phyloP scores from a whole-genome alignment of 1,140 invertebrate genomes.

The Sminthurides bifidus region DNA sequence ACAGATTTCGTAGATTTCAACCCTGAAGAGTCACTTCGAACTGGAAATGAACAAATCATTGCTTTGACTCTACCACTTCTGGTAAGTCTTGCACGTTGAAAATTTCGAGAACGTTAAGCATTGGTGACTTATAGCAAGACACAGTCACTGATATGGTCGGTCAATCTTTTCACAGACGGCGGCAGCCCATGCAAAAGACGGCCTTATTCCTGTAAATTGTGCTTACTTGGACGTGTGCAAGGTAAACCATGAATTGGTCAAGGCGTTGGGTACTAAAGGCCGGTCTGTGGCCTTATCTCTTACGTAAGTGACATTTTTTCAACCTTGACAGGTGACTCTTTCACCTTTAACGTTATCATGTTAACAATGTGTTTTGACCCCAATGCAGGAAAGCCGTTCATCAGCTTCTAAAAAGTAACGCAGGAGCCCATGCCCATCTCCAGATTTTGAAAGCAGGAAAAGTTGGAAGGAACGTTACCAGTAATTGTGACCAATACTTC shows the following conservation, averaged over 20 bases:
- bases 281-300: background rate
- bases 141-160: background rate
- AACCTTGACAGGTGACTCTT: no score
- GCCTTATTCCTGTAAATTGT: background rate
- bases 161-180: slow-evolving; percentile 1
- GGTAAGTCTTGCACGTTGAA: background rate
- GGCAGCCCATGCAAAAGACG: slow-evolving; percentile 2
- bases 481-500: no score
- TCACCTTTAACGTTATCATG: no score
- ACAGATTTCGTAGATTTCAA: background rate
- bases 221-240: background rate
- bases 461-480: no score
- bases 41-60: background rate
- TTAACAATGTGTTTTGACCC: no score
- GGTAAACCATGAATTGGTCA: background rate
- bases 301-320: no score
- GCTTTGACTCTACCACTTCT: background rate
- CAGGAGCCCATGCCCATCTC: no score
- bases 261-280: background rate
- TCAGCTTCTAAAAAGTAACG: no score
- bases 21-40: background rate
- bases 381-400: no score
- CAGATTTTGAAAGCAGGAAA: no score
- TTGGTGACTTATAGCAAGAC: background rate
- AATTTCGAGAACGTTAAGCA: background rate